Percentiles rank a stretch among this genome's conserved stretches.
These are phyloP conservation scores for Diglossa cyanea DNA, from an alignment of 2,797 vertebrate genomes.

Conservation along the genomic window DNA sequence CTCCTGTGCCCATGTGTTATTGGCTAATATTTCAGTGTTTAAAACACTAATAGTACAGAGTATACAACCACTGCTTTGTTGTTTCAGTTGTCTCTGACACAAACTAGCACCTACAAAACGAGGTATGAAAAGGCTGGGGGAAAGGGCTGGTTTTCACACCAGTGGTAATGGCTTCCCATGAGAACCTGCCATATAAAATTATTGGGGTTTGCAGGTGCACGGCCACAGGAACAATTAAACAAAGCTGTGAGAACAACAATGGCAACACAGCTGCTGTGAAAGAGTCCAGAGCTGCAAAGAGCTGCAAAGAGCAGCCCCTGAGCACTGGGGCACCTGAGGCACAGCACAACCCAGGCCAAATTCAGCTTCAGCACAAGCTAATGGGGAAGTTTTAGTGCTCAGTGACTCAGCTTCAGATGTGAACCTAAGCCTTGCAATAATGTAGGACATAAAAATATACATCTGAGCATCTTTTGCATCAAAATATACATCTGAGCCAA, in stretches of 20 bases:
- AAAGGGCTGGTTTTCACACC: background rate
- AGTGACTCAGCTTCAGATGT: background rate
- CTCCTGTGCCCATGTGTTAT: background rate
- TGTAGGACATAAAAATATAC: background rate
- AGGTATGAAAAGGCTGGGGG: background rate
- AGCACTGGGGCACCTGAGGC: background rate
- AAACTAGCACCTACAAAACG: background rate
- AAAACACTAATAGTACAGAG: background rate
- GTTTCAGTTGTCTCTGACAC: background rate
- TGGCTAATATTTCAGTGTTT: background rate
- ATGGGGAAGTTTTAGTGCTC: background rate
- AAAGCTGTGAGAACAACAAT: background rate
- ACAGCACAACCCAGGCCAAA: background rate
- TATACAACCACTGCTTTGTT: background rate
- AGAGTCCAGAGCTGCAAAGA: background rate
- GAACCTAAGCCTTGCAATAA: background rate
- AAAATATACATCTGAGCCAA: background rate
- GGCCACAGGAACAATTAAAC: background rate
- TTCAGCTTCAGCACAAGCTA: background rate
- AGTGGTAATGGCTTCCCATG: background rate
- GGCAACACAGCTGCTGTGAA: background rate
- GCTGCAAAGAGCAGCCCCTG: background rate
- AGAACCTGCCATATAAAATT: background rate
- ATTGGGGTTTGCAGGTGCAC: background rate
- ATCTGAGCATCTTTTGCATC: background rate